Evolutionary conservation across 2,888 invertebrate genomes (phyloP).

Genomic region (Cheilosia vulpina): DNA sequence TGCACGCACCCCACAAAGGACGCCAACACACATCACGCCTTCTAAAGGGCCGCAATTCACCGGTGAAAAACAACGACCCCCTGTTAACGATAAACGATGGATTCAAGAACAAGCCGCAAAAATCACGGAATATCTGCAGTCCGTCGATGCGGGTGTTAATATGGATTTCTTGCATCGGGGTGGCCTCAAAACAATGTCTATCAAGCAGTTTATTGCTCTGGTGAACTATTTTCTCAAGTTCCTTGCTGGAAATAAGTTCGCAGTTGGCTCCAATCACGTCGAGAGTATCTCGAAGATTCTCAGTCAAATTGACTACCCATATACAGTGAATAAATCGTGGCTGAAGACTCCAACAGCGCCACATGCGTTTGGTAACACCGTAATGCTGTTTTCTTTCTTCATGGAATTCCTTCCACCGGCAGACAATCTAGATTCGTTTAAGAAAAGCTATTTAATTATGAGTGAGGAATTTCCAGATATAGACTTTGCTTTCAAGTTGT

Average conservation of each 20-base stretch:
- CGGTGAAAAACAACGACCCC: constrained; percentile 78
- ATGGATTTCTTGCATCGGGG: constrained; percentile 78
- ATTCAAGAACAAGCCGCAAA: constrained; percentile 79
- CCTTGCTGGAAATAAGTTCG: constrained; percentile 79
- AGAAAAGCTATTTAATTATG: constrained; percentile 34
- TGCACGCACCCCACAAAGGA: constrained; percentile 74
- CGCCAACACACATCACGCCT: constrained; percentile 68
- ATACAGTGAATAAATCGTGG: constrained; percentile 82
- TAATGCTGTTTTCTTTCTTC: constrained; percentile 81
- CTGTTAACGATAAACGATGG: constrained; percentile 81
- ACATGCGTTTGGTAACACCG: constrained; percentile 81
- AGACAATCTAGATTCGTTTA: constrained; percentile 50
- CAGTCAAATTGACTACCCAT: constrained; percentile 81
- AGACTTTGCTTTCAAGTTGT: constrained; percentile 77
- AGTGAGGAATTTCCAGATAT: constrained; percentile 77
- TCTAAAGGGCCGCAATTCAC: constrained; percentile 74
- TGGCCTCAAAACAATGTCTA: constrained; percentile 81
- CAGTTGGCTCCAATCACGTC: constrained; percentile 79
- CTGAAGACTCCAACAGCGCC: constrained; percentile 82
- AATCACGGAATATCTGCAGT: constrained; percentile 79
- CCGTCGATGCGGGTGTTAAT: constrained; percentile 74
- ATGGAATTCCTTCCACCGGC: constrained; percentile 79
- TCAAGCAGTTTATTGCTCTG: constrained; percentile 81
- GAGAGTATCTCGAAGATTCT: constrained; percentile 81
- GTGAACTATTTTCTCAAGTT: constrained; percentile 80